These are phyloP conservation scores for Trogon surrucura DNA, from an alignment of 2,113 vertebrate species.

Conservation along the genomic window DNA sequence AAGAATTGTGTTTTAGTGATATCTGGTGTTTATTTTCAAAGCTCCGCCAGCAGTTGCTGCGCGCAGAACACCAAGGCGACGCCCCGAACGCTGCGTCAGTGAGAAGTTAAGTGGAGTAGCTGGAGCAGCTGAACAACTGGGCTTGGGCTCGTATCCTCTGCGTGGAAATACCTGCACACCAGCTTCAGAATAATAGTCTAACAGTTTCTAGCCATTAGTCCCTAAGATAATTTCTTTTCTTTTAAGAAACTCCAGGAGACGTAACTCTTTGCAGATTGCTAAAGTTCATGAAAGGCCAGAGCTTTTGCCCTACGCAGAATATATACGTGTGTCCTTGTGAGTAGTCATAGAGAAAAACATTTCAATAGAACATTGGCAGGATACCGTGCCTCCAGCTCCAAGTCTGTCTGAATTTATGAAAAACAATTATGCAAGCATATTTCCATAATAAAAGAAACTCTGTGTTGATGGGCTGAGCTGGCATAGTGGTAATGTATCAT, in stretches of 20 bases:
- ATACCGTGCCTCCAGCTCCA: conserved; percentile 60
- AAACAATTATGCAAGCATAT: conserved; percentile 72
- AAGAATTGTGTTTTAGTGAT: neutral
- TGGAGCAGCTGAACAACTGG: neutral
- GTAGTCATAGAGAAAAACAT: conserved; percentile 68
- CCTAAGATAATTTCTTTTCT: neutral
- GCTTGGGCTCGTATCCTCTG: neutral
- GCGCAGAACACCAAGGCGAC: neutral
- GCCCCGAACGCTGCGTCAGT: neutral
- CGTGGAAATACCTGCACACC: neutral
- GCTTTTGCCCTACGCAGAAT: neutral
- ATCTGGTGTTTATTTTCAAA: conserved; percentile 14
- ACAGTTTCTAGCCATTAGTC: neutral
- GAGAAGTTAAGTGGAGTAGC: neutral
- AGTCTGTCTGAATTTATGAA: conserved; percentile 69
- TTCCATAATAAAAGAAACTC: conserved; percentile 64
- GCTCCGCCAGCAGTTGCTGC: neutral
- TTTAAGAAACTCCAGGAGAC: neutral
- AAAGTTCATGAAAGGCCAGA: conserved; percentile 40
- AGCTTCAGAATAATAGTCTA: neutral
- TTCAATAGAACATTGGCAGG: conserved; percentile 74
- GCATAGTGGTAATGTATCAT: neutral
- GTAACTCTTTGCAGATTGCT: conserved; percentile 23
- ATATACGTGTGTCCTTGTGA: conserved; percentile 71
- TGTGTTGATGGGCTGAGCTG: conserved; percentile 37